Conservation (phyloP, 2,113 vertebrate genomes). For the Myocastor coypus region DNA sequence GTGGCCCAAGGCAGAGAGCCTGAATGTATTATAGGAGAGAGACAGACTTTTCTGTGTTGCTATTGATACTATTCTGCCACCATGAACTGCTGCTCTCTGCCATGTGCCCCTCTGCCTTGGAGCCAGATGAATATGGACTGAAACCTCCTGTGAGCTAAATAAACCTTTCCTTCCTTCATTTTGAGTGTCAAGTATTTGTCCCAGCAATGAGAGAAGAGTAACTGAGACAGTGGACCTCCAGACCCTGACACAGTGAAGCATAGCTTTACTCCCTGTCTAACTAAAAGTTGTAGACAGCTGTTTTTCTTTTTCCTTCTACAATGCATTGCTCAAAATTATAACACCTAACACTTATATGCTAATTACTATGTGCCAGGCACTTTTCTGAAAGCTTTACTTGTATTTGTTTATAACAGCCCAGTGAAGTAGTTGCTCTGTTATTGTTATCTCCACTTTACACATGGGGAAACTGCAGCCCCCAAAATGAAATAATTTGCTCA, state of each 20-base stretch:
- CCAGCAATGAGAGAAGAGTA: no score
- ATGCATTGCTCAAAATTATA: neutral
- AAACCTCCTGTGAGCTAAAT: no score
- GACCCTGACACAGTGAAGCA: neutral
- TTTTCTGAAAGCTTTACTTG: conserved; percentile 4
- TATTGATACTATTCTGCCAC: no score
- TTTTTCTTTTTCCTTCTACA: conserved; percentile 19
- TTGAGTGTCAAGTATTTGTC: no score
- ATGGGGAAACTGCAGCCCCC: neutral
- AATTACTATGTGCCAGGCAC: neutral
- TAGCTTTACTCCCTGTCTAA: neutral
- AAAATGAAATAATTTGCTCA: neutral
- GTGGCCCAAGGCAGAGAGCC: no score
- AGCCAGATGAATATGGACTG: no score
- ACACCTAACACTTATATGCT: neutral
- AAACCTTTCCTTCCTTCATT: no score
- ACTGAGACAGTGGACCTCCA: no score
- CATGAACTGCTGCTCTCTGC: no score
- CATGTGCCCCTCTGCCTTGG: no score
- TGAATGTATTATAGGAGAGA: no score
- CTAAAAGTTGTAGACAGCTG: neutral
- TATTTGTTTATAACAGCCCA: conserved; percentile 22
- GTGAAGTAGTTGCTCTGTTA: neutral
- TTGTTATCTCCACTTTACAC: neutral
- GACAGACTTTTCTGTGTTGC: no score